Conservation (phyloP, 2,888 invertebrate species). For the Platerodrilus igneus region DNA sequence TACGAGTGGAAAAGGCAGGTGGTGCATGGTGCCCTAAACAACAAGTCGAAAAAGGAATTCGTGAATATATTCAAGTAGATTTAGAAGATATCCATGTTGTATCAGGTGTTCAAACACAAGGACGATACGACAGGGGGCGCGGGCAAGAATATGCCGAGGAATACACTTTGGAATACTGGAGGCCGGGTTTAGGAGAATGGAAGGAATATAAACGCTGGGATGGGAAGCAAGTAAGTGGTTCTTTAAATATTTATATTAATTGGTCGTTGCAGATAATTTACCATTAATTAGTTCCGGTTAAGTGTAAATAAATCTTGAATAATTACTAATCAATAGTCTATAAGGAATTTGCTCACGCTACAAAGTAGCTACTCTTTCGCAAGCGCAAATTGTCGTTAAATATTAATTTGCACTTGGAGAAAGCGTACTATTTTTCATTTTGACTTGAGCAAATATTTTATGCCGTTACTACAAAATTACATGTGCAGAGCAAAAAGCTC, state of each 20-base stretch:
- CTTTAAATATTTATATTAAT: too few relatives aligned
- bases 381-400: too few relatives aligned
- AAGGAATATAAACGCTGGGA: conserved; percentile 61
- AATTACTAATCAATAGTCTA: conserved; percentile 9
- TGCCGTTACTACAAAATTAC: too few relatives aligned
- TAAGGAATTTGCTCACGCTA: conserved; percentile 3
- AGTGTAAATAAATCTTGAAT: conserved; percentile 5
- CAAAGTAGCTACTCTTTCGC: conserved; percentile 3
- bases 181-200: conserved; percentile 59
- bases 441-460: too few relatives aligned
- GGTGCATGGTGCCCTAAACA: conserved; percentile 76
- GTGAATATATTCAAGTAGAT: conserved; percentile 66
- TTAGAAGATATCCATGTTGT: conserved; percentile 58
- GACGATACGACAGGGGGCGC: conserved; percentile 68
- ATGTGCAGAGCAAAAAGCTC: too few relatives aligned
- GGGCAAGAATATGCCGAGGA: conserved; percentile 72
- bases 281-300: conserved; percentile 5
- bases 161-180: conserved; percentile 65
- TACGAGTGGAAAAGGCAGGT: conserved; percentile 63
- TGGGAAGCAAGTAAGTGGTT: conserved; percentile 56
- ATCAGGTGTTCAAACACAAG: conserved; percentile 71
- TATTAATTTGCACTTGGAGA: too few relatives aligned
- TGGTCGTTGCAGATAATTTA: too few relatives aligned
- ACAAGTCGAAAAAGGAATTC: conserved; percentile 58
- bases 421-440: too few relatives aligned